Base-by-base conservation (phyloP, 2,797 vertebrate species). In the Molossus alvarezi region DNA sequence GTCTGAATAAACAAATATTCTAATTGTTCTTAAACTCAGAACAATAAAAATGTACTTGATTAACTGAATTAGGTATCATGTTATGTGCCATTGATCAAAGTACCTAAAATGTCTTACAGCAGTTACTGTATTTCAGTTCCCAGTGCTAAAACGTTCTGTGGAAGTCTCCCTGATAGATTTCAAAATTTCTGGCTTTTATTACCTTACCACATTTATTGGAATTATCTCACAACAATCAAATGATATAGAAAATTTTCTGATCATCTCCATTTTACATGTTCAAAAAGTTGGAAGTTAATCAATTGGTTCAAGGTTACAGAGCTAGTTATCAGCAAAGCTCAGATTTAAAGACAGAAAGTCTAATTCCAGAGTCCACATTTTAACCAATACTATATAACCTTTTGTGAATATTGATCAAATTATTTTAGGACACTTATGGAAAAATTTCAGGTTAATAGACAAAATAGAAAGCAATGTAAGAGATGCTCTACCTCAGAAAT, bases 321-420 rank as follows among this genome's bases (percentile, higher is more conserved):
- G 60, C 23, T 72, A 13, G 2, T 71, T 27, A 45, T 75, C 37
- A 33, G 21, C 9, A 90, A 48, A 64, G 45, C 18, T 90, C 41
- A 75, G 25, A 45, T 85, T 53, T 75, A n/a, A 93, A 93, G 51
- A 71, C 3, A n/a, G 51, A 5, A 69, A 80, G 10, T 71, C 57
- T 72, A 86, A 79, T 60, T 21, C 27, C 20, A 58, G 53, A 85
- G 37, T 5, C 15, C 4, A 15, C 17, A 72, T 33, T 79, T 71
- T 86, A 60, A 51, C 33, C 27, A 87, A 7, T 86, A 41, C 21
- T 33, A 13, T 64, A n/a, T 27, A 51, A 77, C 3, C 0, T 67
- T 80, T 90, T 64, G 67, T 60, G 21, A 88, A 77, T 73, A 45
- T 51, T 71, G 11, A 20, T 81, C 60, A 96, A 69, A 81, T 76